Conservation (phyloP, 1,140 invertebrate species). For the Macrotrachela quadricornifera region DNA sequence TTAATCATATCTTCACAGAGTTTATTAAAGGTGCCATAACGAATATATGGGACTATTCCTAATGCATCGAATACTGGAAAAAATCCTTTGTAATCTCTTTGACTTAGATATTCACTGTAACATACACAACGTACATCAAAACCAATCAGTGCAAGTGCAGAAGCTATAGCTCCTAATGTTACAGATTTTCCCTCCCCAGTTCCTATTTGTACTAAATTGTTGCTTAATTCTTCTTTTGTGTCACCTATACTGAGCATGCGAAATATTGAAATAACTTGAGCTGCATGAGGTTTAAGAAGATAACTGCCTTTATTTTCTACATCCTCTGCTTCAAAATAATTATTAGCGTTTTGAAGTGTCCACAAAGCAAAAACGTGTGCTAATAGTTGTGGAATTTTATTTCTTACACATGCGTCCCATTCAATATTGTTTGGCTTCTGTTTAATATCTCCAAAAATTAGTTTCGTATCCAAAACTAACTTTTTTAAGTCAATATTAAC, state of each 20-base stretch:
- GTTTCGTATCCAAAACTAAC: neutral
- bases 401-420: neutral
- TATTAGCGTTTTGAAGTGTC: neutral
- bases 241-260: neutral
- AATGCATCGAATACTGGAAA: neutral
- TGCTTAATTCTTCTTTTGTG: neutral
- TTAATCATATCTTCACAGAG: neutral
- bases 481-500: neutral
- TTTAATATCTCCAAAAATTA: neutral
- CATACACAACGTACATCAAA: neutral
- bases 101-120: neutral
- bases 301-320: neutral
- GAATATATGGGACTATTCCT: neutral
- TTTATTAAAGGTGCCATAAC: neutral
- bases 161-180: neutral
- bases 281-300: neutral
- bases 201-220: neutral
- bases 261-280: neutral
- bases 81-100: neutral
- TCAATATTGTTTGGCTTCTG: too few species aligned
- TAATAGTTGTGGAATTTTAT: neutral
- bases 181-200: conserved; percentile 1
- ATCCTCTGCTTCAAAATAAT: neutral
- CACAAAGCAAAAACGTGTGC: neutral
- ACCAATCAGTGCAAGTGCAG: neutral